Evolutionary conservation across 2,888 invertebrate species (phyloP).

Genomic region (Xestia ashworthii): DNA sequence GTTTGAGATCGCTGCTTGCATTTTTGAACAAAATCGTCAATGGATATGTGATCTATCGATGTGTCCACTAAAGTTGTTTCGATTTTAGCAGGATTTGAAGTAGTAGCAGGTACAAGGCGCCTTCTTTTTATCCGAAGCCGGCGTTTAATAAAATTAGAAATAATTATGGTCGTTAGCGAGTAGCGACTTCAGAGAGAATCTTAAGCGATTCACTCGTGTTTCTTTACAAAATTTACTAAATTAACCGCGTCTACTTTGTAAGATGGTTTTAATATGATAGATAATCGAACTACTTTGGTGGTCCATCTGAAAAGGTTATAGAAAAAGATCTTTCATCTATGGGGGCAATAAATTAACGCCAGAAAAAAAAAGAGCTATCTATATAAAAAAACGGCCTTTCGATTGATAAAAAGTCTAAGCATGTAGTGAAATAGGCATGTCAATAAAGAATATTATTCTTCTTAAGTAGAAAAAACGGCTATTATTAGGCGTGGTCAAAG

Average conservation of each 20-base stretch:
- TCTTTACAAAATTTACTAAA: conserved; percentile 56
- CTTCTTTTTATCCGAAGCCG: conserved; percentile 70
- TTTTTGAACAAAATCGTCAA: conserved; percentile 6
- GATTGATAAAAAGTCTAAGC: not conserved
- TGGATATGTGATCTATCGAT: not conserved
- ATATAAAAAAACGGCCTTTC: not conserved
- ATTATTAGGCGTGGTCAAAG: not conserved
- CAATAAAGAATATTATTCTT: not conserved
- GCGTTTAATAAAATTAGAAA: conserved; percentile 73
- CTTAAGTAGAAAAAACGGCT: too few relatives aligned
- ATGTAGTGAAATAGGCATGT: not conserved
- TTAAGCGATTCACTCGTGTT: conserved; percentile 45
- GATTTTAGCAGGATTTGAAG: conserved; percentile 21
- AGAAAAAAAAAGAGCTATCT: not conserved
- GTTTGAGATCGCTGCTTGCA: too few relatives aligned
- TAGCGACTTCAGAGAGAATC: conserved; percentile 63
- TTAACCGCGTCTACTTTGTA: conserved; percentile 40
- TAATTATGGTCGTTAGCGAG: conserved; percentile 73
- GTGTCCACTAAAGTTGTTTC: not conserved
- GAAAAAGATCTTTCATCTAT: conserved; percentile 8
- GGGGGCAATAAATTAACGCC: conserved; percentile 8
- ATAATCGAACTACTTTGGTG: conserved; percentile 47
- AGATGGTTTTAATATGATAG: conserved; percentile 44
- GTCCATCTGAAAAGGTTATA: conserved; percentile 33
- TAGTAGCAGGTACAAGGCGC: conserved; percentile 64